Evolutionary conservation across 2,113 vertebrate species (phyloP), one percentile per base, ranked within the genome.

Genomic region (Falcunculus frontatus): DNA sequence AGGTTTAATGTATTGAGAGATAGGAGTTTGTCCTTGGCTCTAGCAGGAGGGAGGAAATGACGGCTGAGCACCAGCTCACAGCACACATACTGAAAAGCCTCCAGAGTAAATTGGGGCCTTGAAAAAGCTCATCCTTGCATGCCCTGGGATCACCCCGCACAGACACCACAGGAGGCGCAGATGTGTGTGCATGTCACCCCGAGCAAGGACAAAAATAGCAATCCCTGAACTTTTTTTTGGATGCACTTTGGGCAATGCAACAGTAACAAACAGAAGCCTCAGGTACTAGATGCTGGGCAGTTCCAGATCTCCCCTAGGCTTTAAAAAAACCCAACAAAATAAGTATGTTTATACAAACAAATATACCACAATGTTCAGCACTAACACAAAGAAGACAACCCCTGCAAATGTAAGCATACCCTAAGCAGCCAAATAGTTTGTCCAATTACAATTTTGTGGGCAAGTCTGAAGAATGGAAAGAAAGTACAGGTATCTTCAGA

Each of bases 21-120:
- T 2, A 90, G 42, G 42, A 93, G 70, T 57, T 88, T 82, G 91
- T 94, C 89, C 94, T 96, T 92, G 80, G 86, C 76, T 92, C 60
- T 64, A 91, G 52, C 35, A 89, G 69, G 73, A 91, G 80, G 84
- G 56, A 95, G 90, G 94, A 96, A 95, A 89, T 30, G 69, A 78
- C 2, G 25, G 83, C 94, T 89, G 76, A 93, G 47, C 76, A 90
- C 56, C 90, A 90, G 76, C 64, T 47, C 76, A 23, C 64, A 91
- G 52, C 39, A 56, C 44, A 81, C 47, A 64, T 3, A 25, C 64
- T 68, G 44, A 77, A 88, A 92, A 90, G 25, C 53, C 60, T 55
- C 14, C 21, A 26, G 33, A 89, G n/a, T 47, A 81, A 81, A 89
- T 2, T 16, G 22, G 30, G 27, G 69, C 80, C 84, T 84, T 80